Conservation (phyloP, 2,888 invertebrate genomes). For the Agelastica alni region DNA sequence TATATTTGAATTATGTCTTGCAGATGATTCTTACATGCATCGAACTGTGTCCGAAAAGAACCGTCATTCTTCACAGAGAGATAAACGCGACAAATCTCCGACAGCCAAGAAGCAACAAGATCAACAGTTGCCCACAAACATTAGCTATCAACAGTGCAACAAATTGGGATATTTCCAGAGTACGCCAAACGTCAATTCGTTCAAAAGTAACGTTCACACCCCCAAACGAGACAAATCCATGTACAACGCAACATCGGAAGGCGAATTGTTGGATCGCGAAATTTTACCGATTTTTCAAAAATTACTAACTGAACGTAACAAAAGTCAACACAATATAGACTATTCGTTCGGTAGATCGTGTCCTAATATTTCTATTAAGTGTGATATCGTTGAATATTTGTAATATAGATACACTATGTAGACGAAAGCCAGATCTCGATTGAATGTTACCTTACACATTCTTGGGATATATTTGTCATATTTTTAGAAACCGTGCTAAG, state of each 20-base stretch:
- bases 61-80: constrained; percentile 46
- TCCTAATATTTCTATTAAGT: constrained; percentile 93
- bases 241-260: constrained; percentile 81
- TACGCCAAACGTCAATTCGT: constrained; percentile 63
- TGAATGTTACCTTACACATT: too few species aligned
- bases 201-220: constrained; percentile 31
- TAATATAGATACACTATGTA: too few species aligned
- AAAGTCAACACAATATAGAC: constrained; percentile 67
- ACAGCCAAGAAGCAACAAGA: constrained; percentile 36
- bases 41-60: constrained; percentile 54
- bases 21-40: constrained; percentile 51
- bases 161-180: constrained; percentile 63
- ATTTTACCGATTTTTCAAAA: constrained; percentile 92
- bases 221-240: constrained; percentile 51
- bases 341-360: constrained; percentile 83
- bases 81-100: constrained; percentile 50
- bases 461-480: too few species aligned
- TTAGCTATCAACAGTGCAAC: constrained; percentile 54
- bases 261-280: constrained; percentile 79
- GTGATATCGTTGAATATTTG: constrained; percentile 93
- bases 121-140: constrained; percentile 38
- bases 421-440: too few species aligned
- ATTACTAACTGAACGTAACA: constrained; percentile 81
- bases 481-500: too few species aligned
- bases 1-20: constrained; percentile 31